These are phyloP conservation scores for Pristiophorus japonicus DNA, from an alignment of 2,113 vertebrate genomes.

Conservation along the genomic window DNA sequence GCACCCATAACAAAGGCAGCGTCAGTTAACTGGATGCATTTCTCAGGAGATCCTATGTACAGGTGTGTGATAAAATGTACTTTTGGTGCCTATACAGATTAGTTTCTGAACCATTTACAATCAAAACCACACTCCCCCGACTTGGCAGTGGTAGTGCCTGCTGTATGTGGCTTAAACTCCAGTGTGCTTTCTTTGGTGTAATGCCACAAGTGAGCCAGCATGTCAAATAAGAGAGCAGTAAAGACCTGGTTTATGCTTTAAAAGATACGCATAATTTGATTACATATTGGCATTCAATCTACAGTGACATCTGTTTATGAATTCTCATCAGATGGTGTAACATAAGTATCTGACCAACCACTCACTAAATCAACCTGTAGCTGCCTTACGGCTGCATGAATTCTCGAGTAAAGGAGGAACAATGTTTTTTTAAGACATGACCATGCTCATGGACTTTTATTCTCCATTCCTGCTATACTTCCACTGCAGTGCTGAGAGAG, in stretches of 20 bases:
- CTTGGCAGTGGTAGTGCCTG: neutral
- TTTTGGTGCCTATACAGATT: neutral
- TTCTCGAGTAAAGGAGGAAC: neutral
- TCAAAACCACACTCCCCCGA: neutral
- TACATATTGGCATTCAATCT: neutral
- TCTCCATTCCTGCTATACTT: neutral
- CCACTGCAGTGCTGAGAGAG: neutral
- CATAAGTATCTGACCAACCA: neutral
- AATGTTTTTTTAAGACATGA: neutral
- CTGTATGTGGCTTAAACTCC: neutral
- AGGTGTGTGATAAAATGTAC: neutral
- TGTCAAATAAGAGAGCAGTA: neutral
- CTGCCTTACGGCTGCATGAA: no score
- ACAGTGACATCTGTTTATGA: neutral
- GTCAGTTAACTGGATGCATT: neutral
- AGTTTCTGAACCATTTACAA: neutral
- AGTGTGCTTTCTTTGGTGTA: slow-evolving; percentile 6
- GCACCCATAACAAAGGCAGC: neutral
- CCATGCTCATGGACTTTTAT: neutral
- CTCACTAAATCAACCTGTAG: neutral
- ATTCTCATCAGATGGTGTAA: neutral
- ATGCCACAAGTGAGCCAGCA: neutral
- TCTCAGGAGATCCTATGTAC: neutral
- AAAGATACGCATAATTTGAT: neutral
- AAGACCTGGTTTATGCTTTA: slow-evolving; percentile 17